Evolutionary conservation across 2,113 vertebrate species (phyloP).

Genomic region (Marmota monax): DNA sequence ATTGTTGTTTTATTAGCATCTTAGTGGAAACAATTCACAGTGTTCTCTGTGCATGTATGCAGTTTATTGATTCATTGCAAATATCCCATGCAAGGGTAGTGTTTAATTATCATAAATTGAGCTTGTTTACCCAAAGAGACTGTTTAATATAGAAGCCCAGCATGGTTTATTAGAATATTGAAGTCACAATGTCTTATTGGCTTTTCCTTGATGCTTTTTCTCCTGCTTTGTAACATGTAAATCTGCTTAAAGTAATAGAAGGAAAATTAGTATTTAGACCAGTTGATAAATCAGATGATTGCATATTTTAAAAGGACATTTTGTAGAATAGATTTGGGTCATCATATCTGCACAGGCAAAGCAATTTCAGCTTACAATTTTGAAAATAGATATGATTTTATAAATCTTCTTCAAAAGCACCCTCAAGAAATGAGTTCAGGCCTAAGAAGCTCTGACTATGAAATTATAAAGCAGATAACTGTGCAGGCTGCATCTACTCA

Average conservation of each 20-base stretch:
- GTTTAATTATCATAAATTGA: constrained; percentile 73
- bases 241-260: constrained; percentile 56
- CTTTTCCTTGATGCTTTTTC: constrained; percentile 41
- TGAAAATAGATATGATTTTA: constrained; percentile 13
- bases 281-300: constrained; percentile 52
- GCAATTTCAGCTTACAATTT: constrained; percentile 17
- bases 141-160: constrained; percentile 61
- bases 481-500: background rate
- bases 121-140: constrained; percentile 57
- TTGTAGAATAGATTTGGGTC: constrained; percentile 53
- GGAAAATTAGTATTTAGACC: constrained; percentile 35
- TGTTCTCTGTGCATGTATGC: constrained; percentile 12
- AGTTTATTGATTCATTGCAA: constrained; percentile 56
- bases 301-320: constrained; percentile 32
- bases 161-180: constrained; percentile 49
- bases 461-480: constrained; percentile 49
- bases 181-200: constrained; percentile 13
- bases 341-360: background rate
- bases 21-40: constrained; percentile 6
- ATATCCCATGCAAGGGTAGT: constrained; percentile 64
- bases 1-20: constrained; percentile 52
- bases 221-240: constrained; percentile 62
- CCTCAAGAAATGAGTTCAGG: constrained; percentile 30
- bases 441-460: background rate
- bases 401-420: constrained; percentile 36